These are phyloP conservation scores for Pseudomyrmex cubaensis DNA, from an alignment of 1,140 invertebrate species.

Conservation along the genomic window DNA sequence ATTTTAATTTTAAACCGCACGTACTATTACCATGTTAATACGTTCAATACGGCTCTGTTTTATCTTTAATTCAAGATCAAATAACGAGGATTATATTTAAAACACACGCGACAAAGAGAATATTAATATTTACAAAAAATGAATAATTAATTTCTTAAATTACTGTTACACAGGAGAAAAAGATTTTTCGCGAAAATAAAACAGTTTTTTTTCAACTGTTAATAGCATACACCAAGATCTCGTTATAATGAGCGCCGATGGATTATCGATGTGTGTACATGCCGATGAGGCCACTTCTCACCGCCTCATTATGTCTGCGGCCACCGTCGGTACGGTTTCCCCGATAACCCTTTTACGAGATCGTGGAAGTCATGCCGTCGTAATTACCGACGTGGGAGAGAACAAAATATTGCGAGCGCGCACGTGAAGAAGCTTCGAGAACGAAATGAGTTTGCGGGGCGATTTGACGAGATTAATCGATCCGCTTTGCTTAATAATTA, in stretches of 20 bases:
- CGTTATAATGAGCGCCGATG: constrained; percentile 25
- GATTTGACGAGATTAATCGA: constrained; percentile 59
- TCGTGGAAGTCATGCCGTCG: constrained; percentile 13
- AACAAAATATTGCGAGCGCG: constrained; percentile 34
- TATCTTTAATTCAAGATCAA: background rate
- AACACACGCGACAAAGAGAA: background rate
- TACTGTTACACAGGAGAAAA: no score
- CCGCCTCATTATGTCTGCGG: constrained; percentile 40
- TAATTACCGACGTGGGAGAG: constrained; percentile 32
- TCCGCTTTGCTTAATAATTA: constrained; percentile 59
- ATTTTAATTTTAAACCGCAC: constrained; percentile 12
- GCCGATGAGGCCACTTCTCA: constrained; percentile 37
- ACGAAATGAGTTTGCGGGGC: constrained; percentile 41
- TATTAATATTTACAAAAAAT: background rate
- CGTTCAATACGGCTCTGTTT: background rate
- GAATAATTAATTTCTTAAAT: background rate
- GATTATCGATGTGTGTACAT: constrained; percentile 34
- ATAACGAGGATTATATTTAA: background rate
- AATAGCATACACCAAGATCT: constrained; percentile 23
- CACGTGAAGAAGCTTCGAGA: constrained; percentile 20
- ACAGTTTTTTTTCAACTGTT: constrained; percentile 13
- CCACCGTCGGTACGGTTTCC: background rate
- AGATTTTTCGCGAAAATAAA: no score
- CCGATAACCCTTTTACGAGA: constrained; percentile 51
- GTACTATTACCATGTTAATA: background rate